These are phyloP conservation scores for Gallinago paraguaiae DNA, from an alignment of 2,113 vertebrate species.

Conservation along the genomic window DNA sequence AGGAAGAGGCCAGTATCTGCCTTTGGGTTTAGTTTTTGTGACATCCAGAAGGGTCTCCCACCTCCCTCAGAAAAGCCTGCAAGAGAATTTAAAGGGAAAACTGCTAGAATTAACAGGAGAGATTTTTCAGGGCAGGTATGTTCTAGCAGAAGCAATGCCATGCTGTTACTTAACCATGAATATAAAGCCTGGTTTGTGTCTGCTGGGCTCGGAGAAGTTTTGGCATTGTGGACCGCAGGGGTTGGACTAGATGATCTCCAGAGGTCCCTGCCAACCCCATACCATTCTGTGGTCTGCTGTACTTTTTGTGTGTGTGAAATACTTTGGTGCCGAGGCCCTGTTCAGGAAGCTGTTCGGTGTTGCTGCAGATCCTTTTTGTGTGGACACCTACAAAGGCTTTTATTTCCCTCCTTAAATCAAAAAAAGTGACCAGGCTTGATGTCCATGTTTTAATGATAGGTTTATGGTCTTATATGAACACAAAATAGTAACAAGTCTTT, in stretches of 20 bases:
- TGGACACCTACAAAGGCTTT: not conserved
- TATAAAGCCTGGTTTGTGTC: not conserved
- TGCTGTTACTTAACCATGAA: accelerated
- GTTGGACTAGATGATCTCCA: too few species aligned
- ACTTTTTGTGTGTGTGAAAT: not conserved
- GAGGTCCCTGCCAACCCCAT: too few species aligned
- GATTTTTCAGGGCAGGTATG: accelerated
- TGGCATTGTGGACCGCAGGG: accelerated
- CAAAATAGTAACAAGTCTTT: not conserved
- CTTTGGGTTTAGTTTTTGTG: not conserved
- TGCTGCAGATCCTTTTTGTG: not conserved
- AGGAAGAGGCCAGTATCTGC: not conserved
- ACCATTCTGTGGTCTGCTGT: too few species aligned
- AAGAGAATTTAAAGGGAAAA: not conserved
- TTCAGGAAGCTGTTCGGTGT: not conserved
- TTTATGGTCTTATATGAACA: not conserved
- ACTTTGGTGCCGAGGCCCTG: not conserved
- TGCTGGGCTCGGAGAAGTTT: not conserved
- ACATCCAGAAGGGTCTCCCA: not conserved
- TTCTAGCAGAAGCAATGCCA: not conserved
- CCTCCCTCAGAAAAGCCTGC: not conserved
- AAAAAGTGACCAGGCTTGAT: not conserved
- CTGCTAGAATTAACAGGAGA: not conserved
- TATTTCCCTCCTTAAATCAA: not conserved
- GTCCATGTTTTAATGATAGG: not conserved